These are phyloP conservation scores for Calliopum simillimum DNA, from an alignment of 2,888 invertebrate genomes.

Conservation along the genomic window DNA sequence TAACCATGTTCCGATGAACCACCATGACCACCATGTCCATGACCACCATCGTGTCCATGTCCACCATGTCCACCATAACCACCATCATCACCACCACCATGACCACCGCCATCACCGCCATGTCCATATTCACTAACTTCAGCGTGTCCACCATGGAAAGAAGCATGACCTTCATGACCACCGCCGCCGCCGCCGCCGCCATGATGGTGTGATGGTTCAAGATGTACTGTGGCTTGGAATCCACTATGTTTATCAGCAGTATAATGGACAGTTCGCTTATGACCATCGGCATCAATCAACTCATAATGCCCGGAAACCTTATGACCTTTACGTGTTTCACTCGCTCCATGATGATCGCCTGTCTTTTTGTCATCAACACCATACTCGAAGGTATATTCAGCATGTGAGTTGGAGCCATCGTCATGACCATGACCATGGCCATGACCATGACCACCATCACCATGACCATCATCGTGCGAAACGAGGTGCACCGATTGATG, in stretches of 20 bases:
- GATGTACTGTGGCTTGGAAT: constrained; percentile 55
- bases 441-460: constrained; percentile 37
- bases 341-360: constrained; percentile 55
- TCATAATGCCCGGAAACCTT: constrained; percentile 59
- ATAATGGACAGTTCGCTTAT: constrained; percentile 59
- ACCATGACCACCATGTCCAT: background rate
- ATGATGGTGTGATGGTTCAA: constrained; percentile 51
- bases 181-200: constrained; percentile 42
- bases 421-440: constrained; percentile 45
- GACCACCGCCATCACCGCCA: constrained; percentile 38
- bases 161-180: background rate
- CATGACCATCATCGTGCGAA: constrained; percentile 50
- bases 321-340: constrained; percentile 55
- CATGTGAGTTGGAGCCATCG: constrained; percentile 52
- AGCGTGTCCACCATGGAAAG: constrained; percentile 42
- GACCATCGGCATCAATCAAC: constrained; percentile 60
- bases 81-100: background rate
- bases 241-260: constrained; percentile 59
- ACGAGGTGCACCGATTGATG: constrained; percentile 56
- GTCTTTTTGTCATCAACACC: constrained; percentile 58
- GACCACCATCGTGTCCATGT: constrained; percentile 13
- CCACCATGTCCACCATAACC: background rate
- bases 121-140: constrained; percentile 42
- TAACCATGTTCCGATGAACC: constrained; percentile 48
- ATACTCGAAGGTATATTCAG: constrained; percentile 56